These are phyloP conservation scores for Caenorhabditis becei DNA, from an alignment of 2,888 invertebrate species.

Conservation along the genomic window DNA sequence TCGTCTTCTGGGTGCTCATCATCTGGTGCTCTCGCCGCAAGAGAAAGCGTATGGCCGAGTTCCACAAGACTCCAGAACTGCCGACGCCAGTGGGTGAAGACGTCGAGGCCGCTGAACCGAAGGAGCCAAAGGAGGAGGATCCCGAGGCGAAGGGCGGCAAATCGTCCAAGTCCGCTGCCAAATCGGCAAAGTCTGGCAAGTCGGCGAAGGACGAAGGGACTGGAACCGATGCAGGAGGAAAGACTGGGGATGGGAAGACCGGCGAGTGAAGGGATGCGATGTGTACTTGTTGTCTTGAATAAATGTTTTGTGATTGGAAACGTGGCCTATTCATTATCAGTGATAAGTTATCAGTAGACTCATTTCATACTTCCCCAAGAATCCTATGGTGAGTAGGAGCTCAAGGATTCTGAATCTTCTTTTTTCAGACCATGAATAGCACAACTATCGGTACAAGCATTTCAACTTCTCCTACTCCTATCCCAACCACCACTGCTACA, in stretches of 20 bases:
- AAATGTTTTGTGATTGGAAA: neutral
- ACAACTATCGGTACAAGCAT: too few species aligned
- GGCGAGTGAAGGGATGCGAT: slow-evolving; percentile 1
- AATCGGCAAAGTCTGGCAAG: slow-evolving; percentile 20
- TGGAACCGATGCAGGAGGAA: neutral
- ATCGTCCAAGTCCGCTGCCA: slow-evolving; percentile 2
- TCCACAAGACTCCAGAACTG: slow-evolving; percentile 7
- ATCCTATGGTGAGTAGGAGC: too few species aligned
- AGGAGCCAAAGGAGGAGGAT: neutral
- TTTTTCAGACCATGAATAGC: too few species aligned
- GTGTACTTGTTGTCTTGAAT: neutral
- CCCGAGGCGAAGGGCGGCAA: neutral
- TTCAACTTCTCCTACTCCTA: neutral
- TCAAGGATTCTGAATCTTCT: too few species aligned
- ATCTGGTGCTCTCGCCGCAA: slow-evolving; percentile 36
- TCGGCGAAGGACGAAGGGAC: neutral
- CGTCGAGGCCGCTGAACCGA: slow-evolving; percentile 7
- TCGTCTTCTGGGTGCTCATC: slow-evolving; percentile 44
- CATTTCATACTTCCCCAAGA: too few species aligned
- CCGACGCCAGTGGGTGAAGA: slow-evolving; percentile 29
- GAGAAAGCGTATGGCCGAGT: slow-evolving; percentile 42
- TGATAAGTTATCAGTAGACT: too few species aligned
- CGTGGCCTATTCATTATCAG: too few species aligned
- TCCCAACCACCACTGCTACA: neutral
- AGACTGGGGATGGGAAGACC: neutral